Percentiles rank a stretch among this genome's conserved stretches.
phyloP scores from a whole-genome alignment of 2,888 invertebrate genomes.

The Agrypnus murinus region DNA sequence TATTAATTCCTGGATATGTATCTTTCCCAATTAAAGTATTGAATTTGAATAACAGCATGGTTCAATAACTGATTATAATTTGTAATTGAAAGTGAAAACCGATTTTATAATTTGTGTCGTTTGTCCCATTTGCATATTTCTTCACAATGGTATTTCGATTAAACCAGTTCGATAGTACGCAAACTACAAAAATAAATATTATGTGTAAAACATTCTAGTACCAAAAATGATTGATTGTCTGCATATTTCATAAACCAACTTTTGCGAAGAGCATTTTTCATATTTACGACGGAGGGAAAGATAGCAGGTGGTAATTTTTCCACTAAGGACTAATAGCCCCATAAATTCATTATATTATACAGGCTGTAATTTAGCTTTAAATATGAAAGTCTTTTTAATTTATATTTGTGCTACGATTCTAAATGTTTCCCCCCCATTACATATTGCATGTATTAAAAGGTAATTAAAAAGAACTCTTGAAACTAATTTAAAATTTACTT shows the following conservation, averaged over 20 bases:
- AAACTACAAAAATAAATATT: no score
- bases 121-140: no score
- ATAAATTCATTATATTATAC: slow-evolving; percentile 28
- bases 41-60: no score
- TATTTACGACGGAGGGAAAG: slow-evolving; percentile 21
- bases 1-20: no score
- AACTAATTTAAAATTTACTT: slow-evolving; percentile 6
- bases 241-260: slow-evolving; percentile 28
- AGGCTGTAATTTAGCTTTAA: slow-evolving; percentile 19
- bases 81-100: no score
- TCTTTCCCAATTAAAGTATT: no score
- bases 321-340: slow-evolving; percentile 29
- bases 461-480: slow-evolving; percentile 16
- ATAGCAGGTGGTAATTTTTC: slow-evolving; percentile 34
- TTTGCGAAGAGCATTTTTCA: slow-evolving; percentile 24
- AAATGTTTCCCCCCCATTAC: neutral
- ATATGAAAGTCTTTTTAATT: slow-evolving; percentile 18
- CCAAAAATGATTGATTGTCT: slow-evolving; percentile 17
- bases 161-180: no score
- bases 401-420: neutral
- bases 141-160: no score
- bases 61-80: no score
- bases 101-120: no score
- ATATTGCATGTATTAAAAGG: neutral
- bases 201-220: no score